These are phyloP conservation scores for Aurelia sp. DNA, from an alignment of 30 jellyfish, hydroid and myxozoan species.

Conservation along the genomic window DNA sequence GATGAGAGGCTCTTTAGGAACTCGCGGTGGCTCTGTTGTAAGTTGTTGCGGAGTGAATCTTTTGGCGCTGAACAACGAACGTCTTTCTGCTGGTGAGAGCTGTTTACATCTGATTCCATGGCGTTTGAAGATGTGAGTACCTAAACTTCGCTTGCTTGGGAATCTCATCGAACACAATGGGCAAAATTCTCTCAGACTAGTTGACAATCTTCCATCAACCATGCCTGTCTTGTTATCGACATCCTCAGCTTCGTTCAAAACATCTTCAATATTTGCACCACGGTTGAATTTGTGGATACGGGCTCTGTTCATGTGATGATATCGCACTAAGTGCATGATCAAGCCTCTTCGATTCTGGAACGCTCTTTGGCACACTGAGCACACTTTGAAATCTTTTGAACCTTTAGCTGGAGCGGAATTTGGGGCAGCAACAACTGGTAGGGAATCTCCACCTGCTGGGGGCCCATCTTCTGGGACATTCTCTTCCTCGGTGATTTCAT, in stretches of 20 bases:
- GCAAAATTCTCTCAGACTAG: constrained; percentile 43
- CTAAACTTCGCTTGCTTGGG: constrained; percentile 74
- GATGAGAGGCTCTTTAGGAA: constrained; percentile 38
- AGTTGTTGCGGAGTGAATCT: constrained; percentile 2
- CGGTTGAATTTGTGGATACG: constrained; percentile 56
- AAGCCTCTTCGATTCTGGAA: constrained; percentile 78
- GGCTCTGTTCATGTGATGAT: constrained; percentile 75
- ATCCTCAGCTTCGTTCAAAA: background rate
- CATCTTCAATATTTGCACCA: constrained; percentile 26
- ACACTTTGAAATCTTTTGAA: constrained; percentile 42
- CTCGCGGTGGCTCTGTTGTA: constrained; percentile 6
- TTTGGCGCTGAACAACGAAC: constrained; percentile 40
- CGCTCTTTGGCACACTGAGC: constrained; percentile 80
- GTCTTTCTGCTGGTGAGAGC: constrained; percentile 65
- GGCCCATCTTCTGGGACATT: background rate
- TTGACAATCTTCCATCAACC: constrained; percentile 4
- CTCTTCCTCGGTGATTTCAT: background rate
- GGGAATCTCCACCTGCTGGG: background rate
- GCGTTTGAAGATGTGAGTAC: constrained; percentile 78
- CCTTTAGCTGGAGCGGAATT: background rate
- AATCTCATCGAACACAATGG: constrained; percentile 61
- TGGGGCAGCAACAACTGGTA: no score
- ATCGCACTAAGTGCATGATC: constrained; percentile 77
- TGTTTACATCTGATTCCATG: constrained; percentile 89
- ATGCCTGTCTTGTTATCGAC: constrained; percentile 3